These are phyloP conservation scores for Lethenteron reissneri DNA, from an alignment of 2,113 vertebrate species.

Conservation along the genomic window DNA sequence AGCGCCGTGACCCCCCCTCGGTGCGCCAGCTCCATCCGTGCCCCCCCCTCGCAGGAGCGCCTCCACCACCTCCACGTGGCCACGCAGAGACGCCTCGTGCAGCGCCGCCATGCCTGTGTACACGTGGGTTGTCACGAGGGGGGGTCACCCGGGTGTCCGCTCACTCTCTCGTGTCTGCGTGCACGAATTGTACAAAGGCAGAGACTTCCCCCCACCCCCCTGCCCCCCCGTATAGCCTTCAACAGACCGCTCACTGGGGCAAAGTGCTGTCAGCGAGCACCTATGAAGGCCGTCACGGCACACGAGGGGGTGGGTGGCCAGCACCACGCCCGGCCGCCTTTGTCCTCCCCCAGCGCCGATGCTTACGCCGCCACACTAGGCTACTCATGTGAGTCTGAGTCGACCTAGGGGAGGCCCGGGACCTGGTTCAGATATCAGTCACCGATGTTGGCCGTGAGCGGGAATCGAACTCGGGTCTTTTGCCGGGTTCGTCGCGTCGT, in stretches of 20 bases:
- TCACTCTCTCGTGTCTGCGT: neutral
- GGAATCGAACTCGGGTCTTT: too few relatives aligned
- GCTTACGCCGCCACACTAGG: too few relatives aligned
- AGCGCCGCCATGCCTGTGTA: constrained; percentile 53
- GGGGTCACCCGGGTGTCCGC: neutral
- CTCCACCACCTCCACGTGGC: constrained; percentile 70
- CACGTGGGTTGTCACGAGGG: neutral
- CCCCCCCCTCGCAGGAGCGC: constrained; percentile 46
- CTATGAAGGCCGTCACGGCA: too few relatives aligned
- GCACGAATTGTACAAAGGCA: neutral
- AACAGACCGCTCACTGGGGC: neutral
- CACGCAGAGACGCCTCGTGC: constrained; percentile 66
- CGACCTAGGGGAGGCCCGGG: too few relatives aligned
- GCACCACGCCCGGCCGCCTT: too few relatives aligned
- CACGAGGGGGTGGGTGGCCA: too few relatives aligned
- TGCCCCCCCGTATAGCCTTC: too few relatives aligned
- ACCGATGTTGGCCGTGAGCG: too few relatives aligned
- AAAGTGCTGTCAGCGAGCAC: neutral
- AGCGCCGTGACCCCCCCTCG: constrained; percentile 70
- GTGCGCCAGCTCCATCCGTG: constrained; percentile 63
- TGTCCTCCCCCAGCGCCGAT: too few relatives aligned
- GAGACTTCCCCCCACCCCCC: neutral
- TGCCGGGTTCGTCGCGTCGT: too few relatives aligned
- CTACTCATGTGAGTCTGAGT: too few relatives aligned
- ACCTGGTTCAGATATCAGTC: too few relatives aligned